phyloP scores from a whole-genome alignment of 2,113 vertebrate species.

The Corythoichthys intestinalis region DNA sequence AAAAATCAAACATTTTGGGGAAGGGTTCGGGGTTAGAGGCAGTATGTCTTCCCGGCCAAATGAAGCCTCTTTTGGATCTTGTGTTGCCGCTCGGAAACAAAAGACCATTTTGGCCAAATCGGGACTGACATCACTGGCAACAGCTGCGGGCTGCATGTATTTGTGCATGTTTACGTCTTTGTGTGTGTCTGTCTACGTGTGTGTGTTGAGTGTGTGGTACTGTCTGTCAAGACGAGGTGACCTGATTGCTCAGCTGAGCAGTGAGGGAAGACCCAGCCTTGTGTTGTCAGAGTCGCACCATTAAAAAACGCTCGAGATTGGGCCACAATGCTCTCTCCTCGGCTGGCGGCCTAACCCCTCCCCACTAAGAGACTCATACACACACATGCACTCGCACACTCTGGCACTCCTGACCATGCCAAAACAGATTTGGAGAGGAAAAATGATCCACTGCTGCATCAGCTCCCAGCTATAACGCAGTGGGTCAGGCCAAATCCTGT shows the following conservation, averaged over 20 bases:
- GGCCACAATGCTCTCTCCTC: constrained; percentile 44
- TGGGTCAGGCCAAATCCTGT: constrained; percentile 57
- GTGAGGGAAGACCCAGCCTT: constrained; percentile 65
- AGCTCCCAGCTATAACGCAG: constrained; percentile 56
- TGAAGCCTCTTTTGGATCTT: constrained; percentile 48
- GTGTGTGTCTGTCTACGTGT: constrained; percentile 31
- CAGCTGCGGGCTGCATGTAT: constrained; percentile 69
- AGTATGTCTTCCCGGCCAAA: constrained; percentile 28
- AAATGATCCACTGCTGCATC: constrained; percentile 64
- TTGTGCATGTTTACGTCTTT: constrained; percentile 11
- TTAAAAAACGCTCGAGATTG: constrained; percentile 42
- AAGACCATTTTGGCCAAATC: constrained; percentile 64
- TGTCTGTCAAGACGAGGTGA: constrained; percentile 68
- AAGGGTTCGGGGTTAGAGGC: constrained; percentile 5
- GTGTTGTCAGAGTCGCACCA: constrained; percentile 56
- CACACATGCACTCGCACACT: constrained; percentile 21
- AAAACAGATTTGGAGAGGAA: constrained; percentile 69
- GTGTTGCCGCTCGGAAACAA: constrained; percentile 48
- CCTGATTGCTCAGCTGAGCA: constrained; percentile 79
- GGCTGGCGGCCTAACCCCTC: constrained; percentile 33
- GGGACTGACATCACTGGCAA: constrained; percentile 71
- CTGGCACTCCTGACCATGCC: constrained; percentile 47
- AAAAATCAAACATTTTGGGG: constrained; percentile 21
- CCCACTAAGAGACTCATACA: constrained; percentile 10
- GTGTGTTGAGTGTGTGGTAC: constrained; percentile 39